Percentiles rank a stretch among this genome's conserved stretches.
phyloP scores from a whole-genome alignment of 2,113 vertebrate species.

The Buteo buteo region DNA sequence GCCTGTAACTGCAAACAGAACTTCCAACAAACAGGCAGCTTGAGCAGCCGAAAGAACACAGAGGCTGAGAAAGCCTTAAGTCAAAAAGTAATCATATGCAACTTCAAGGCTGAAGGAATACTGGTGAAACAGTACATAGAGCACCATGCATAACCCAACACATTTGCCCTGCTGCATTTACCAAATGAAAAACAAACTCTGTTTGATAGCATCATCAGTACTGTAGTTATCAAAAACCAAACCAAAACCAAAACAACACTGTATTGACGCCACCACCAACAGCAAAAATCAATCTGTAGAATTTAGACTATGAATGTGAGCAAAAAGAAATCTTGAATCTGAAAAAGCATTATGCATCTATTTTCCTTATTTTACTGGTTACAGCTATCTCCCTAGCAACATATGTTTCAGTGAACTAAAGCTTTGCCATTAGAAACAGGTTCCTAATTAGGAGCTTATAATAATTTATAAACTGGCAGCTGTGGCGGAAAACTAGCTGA shows the following conservation, averaged over 20 bases:
- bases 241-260: neutral
- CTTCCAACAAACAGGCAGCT: neutral
- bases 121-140: neutral
- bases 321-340: neutral
- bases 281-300: neutral
- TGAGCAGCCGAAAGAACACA: neutral
- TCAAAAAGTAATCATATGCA: neutral
- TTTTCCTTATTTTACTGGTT: neutral
- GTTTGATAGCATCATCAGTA: neutral
- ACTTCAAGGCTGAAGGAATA: neutral
- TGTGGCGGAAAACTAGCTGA: slow-evolving; percentile 19
- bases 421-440: slow-evolving; percentile 43
- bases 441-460: slow-evolving; percentile 61
- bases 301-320: neutral
- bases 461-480: slow-evolving; percentile 36
- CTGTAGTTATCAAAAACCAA: neutral
- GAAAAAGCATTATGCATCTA: neutral
- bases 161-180: neutral
- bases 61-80: neutral
- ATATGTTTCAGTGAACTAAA: slow-evolving; percentile 24
- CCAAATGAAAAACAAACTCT: neutral
- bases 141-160: neutral
- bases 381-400: slow-evolving; percentile 12
- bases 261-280: neutral
- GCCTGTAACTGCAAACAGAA: neutral